Evolutionary conservation across 37 sponge, comb jelly and placozoan species (phyloP).

Genomic region (Cliona cf. orientalis): DNA sequence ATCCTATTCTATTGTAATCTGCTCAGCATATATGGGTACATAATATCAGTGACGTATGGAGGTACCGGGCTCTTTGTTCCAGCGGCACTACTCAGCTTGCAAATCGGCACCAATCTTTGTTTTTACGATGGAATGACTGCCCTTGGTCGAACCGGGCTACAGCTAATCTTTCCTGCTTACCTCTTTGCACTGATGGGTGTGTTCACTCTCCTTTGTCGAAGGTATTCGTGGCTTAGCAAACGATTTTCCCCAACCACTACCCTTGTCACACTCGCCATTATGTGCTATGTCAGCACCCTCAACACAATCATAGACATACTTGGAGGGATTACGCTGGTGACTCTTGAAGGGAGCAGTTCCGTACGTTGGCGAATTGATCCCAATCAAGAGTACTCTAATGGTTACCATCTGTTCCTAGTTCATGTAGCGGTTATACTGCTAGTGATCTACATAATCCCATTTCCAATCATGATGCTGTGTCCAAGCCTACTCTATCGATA

Average conservation of each 20-base stretch:
- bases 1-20: constrained; percentile 43
- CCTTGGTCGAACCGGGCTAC: constrained; percentile 27
- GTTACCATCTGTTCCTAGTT: constrained; percentile 13
- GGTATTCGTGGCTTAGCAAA: not conserved
- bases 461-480: constrained; percentile 24
- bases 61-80: not conserved
- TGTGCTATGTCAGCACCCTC: constrained; percentile 34
- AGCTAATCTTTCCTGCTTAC: constrained; percentile 53
- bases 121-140: constrained; percentile 55
- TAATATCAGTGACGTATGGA: not conserved
- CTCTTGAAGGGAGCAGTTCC: not conserved
- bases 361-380: constrained; percentile 52
- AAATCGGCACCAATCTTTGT: constrained; percentile 39
- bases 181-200: constrained; percentile 34
- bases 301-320: constrained; percentile 34
- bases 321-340: not conserved
- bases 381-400: constrained; percentile 39
- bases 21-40: not conserved
- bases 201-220: constrained; percentile 4
- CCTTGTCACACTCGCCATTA: constrained; percentile 37
- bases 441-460: constrained; percentile 47
- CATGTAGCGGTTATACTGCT: constrained; percentile 14
- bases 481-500: constrained; percentile 17
- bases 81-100: constrained; percentile 24
- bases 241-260: constrained; percentile 35